Evolutionary conservation across 2,113 vertebrate genomes (phyloP).

Genomic region (Ceyx cyanopectus): DNA sequence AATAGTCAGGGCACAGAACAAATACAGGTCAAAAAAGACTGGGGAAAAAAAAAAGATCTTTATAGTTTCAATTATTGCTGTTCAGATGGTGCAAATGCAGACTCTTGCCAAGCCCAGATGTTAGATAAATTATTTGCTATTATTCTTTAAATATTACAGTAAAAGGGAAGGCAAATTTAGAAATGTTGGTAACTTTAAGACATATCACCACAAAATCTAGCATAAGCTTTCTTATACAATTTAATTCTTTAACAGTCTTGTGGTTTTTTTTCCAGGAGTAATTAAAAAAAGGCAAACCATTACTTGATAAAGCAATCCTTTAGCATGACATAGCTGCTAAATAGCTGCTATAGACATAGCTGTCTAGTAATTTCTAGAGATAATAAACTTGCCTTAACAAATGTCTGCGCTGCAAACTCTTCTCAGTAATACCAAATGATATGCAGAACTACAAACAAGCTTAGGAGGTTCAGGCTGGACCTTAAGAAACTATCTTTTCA

Average conservation of each 20-base stretch:
- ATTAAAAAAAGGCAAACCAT: neutral
- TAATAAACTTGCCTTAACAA: neutral
- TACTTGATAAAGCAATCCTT: neutral
- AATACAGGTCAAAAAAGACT: neutral
- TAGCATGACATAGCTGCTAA: no score
- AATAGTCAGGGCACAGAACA: neutral
- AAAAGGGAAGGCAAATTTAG: slow-evolving; percentile 6
- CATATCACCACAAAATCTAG: neutral
- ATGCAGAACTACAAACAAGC: neutral
- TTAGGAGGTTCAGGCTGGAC: neutral
- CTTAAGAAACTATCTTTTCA: neutral
- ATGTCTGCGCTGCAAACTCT: neutral
- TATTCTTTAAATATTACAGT: neutral
- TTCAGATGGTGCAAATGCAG: neutral
- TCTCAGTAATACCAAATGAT: neutral
- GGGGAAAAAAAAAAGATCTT: neutral
- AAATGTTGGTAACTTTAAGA: neutral
- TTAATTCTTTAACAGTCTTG: neutral
- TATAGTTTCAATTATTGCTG: neutral
- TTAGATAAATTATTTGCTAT: neutral
- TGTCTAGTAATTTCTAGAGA: neutral
- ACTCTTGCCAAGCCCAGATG: neutral
- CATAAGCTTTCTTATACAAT: neutral
- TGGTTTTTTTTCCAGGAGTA: neutral
- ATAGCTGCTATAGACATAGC: neutral